Conservation (phyloP, 2,113 vertebrate species). For the Brachyhypopomus gauderio region DNA sequence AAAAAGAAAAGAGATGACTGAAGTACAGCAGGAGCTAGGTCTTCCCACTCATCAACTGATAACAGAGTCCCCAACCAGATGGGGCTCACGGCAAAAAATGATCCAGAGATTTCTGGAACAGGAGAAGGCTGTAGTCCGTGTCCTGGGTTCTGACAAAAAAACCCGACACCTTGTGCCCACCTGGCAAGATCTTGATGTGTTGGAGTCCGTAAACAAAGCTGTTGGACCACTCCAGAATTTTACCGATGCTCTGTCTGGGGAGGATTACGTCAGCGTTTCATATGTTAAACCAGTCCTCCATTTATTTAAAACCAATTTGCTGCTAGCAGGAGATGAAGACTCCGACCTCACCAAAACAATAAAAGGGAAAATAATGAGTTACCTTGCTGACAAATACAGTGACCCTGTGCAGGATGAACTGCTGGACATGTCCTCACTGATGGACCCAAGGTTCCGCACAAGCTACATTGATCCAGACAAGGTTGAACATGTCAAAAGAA, state of each 20-base stretch:
- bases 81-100: constrained; percentile 21
- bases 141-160: constrained; percentile 19
- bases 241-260: constrained; percentile 7
- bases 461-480: constrained; percentile 38
- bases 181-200: neutral
- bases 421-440: constrained; percentile 35
- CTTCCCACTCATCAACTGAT: constrained; percentile 14
- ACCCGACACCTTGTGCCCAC: neutral
- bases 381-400: constrained; percentile 34
- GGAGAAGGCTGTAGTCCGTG: neutral
- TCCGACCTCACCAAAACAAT: constrained; percentile 31
- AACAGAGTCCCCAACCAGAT: neutral
- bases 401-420: constrained; percentile 46
- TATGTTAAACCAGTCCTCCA: constrained; percentile 34
- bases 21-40: neutral
- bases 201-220: constrained; percentile 12
- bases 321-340: constrained; percentile 30
- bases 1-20: neutral
- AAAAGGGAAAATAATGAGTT: constrained; percentile 40
- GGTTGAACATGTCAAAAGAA: constrained; percentile 43
- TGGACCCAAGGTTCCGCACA: constrained; percentile 31
- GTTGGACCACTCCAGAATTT: constrained; percentile 2
- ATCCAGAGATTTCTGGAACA: constrained; percentile 1
- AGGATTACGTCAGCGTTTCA: constrained; percentile 32
- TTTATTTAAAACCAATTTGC: constrained; percentile 32